Evolutionary conservation across 2,113 vertebrate genomes (phyloP), one percentile per base, ranked within the genome.

Genomic region (Laterallus jamaicensis): DNA sequence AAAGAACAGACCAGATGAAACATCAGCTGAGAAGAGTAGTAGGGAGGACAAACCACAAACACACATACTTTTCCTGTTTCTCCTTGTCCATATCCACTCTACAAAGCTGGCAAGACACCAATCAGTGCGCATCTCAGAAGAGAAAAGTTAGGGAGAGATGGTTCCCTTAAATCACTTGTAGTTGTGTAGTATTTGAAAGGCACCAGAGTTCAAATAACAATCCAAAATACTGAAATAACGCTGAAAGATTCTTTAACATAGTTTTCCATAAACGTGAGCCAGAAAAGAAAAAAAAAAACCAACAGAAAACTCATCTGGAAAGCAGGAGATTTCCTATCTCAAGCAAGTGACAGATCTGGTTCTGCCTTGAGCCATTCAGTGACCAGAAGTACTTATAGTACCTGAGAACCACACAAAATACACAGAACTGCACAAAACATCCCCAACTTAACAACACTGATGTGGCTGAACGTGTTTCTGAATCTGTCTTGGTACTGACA

Each of bases 321-420:
- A 81, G 40, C 21, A 80, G 37, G n/a, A 90, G 67, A 78, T 35
- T 40, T 92, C 64, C 16, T 32, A 2, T 75, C 40, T 82, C 39
- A 55, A 92, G 83, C 50, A 96, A 93, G 62, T 67, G 58, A 95
- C 6, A 91, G 77, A 64, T 79, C 77, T 93, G 90, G 69, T 85
- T 96, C 70, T 82, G 69, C 58, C 76, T 81, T 80, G 54, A 50
- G 49, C 35, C 8, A 3, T 64, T 31, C 37, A 58, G 49, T 16
- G 24, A 71, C 14, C 2, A 2, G 31, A 70, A 67, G 20, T 17
- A 49, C 15, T 79, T 67, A 88, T 94, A 88, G 63, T 15, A 86
- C 4, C 40, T 25, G 15, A 55, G 64, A 71, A 60, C 15, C 19
- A 0, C 54, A 75, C 32, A 49, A 49, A 49, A 49, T 49, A 20